Evolutionary conservation across 2,797 vertebrate genomes (phyloP).

Genomic region (Champsocephalus esox): DNA sequence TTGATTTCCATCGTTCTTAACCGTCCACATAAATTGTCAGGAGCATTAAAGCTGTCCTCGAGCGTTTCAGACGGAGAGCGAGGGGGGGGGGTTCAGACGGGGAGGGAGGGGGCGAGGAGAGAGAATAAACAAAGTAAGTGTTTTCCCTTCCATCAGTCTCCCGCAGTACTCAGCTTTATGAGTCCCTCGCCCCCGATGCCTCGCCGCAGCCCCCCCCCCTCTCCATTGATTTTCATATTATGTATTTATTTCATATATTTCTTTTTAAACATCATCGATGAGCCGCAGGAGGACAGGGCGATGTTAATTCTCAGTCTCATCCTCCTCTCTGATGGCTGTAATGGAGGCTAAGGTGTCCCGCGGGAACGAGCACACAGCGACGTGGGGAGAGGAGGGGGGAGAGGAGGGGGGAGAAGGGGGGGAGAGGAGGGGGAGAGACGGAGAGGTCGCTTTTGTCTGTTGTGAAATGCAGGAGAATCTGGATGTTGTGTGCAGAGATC

Average conservation of each 20-base stretch:
- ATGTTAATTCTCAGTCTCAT: conserved; percentile 83
- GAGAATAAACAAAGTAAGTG: conserved; percentile 86
- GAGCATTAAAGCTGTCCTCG: conserved; percentile 88
- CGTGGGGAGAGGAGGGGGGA: conserved; percentile 32
- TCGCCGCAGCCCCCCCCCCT: conserved; percentile 73
- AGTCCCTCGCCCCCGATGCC: conserved; percentile 81
- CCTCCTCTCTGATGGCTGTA: conserved; percentile 86
- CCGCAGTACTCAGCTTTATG: conserved; percentile 85
- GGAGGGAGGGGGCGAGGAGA: conserved; percentile 75
- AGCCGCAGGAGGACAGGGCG: conserved; percentile 76
- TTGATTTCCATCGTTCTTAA: conserved; percentile 86
- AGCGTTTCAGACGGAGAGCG: conserved; percentile 71
- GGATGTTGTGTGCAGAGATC: neutral
- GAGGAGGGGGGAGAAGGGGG: neutral
- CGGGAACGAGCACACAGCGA: conserved; percentile 69
- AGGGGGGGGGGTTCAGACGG: conserved; percentile 68
- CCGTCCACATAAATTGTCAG: conserved; percentile 86
- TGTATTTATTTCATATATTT: conserved; percentile 90
- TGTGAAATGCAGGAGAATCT: neutral
- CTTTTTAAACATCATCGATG: conserved; percentile 89
- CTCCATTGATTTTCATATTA: conserved; percentile 90
- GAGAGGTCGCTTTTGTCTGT: conserved; percentile 12
- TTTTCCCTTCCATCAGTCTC: conserved; percentile 86
- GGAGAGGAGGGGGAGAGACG: neutral
- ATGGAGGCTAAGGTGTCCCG: conserved; percentile 88